phyloP scores from a whole-genome alignment of 2,888 invertebrate genomes.

The Lithodes maja region DNA sequence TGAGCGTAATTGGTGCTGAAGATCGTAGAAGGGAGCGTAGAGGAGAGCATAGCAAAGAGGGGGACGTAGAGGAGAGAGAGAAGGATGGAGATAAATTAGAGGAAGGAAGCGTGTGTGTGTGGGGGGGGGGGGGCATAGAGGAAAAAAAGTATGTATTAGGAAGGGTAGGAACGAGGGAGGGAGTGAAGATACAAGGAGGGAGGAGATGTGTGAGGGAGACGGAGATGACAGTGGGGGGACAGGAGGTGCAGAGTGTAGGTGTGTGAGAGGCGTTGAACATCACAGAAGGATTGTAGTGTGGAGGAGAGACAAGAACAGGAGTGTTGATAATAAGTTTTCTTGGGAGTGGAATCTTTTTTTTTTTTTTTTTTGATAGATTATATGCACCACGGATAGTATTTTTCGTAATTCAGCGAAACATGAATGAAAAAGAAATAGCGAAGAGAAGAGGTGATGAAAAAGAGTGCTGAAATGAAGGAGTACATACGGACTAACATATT shows the following conservation, averaged over 20 bases:
- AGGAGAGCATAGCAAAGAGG: neutral
- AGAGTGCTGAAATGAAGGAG: too few species aligned
- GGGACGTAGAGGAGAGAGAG: neutral
- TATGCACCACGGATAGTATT: too few species aligned
- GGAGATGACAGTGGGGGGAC: neutral
- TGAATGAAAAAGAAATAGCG: too few species aligned
- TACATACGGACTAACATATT: too few species aligned
- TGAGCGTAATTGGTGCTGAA: neutral
- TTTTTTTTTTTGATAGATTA: too few species aligned
- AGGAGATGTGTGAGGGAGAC: neutral
- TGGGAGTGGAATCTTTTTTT: too few species aligned
- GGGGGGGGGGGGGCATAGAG: neutral
- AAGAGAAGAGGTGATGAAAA: too few species aligned
- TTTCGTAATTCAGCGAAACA: too few species aligned
- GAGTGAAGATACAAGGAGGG: neutral
- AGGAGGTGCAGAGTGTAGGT: neutral
- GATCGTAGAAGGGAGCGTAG: neutral
- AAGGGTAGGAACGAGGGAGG: neutral
- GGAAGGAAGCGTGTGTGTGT: neutral
- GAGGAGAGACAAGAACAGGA: too few species aligned
- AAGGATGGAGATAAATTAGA: neutral
- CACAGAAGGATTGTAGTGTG: too few species aligned
- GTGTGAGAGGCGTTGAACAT: too few species aligned
- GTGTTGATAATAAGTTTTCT: too few species aligned
- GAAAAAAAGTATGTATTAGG: neutral